phyloP scores from a whole-genome alignment of 2,113 vertebrate species.

The Neogobius melanostomus region DNA sequence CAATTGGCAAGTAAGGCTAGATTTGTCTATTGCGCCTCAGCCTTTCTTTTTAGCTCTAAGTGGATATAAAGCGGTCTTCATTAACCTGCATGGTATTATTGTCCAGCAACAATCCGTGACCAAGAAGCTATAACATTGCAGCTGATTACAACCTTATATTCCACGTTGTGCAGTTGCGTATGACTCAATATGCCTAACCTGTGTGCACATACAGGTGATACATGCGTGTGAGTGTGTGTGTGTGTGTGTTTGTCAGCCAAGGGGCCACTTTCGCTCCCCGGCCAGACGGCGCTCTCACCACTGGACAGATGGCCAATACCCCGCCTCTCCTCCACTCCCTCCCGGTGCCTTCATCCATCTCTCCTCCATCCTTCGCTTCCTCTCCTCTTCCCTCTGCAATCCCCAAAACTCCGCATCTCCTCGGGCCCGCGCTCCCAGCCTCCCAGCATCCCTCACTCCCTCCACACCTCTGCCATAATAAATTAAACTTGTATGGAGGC shows the following conservation, averaged over 20 bases:
- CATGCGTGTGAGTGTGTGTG: conserved; percentile 8
- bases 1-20: too few species aligned
- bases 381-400: conserved; percentile 34
- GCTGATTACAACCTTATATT: background rate
- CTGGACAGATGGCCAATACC: conserved; percentile 81
- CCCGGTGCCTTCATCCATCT: conserved; percentile 56
- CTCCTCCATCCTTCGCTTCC: conserved; percentile 54
- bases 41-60: too few species aligned
- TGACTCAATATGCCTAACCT: conserved; percentile 4
- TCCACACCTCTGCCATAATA: conserved; percentile 42
- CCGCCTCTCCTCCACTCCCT: conserved; percentile 58
- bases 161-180: background rate
- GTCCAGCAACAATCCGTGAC: too few species aligned
- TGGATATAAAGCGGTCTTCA: too few species aligned
- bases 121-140: too few species aligned
- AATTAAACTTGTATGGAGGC: conserved; percentile 33
- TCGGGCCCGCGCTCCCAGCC: conserved; percentile 49
- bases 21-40: too few species aligned
- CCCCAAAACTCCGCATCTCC: conserved; percentile 47
- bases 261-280: conserved; percentile 68
- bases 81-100: too few species aligned
- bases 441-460: conserved; percentile 52
- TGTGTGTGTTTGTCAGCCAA: conserved; percentile 60
- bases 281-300: conserved; percentile 81
- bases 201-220: background rate